phyloP scores from a whole-genome alignment of 2,113 vertebrate species.

The Hippoglossus stenolepis region DNA sequence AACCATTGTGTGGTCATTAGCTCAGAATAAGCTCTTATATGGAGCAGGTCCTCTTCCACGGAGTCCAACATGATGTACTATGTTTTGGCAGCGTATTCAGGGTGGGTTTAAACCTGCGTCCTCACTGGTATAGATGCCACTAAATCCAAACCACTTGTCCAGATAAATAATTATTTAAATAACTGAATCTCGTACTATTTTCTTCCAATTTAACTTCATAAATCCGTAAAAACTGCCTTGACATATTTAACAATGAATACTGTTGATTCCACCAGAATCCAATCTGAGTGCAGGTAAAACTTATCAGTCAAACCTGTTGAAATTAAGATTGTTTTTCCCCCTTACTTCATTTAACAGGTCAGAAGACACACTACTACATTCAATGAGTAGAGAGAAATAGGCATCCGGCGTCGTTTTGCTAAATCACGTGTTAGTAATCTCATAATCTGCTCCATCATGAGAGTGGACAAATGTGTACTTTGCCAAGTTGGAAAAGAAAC shows the following conservation, averaged over 20 bases:
- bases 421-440: constrained; percentile 51
- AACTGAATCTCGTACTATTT: no score
- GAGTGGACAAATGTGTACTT: constrained; percentile 38
- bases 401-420: constrained; percentile 35
- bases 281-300: not conserved
- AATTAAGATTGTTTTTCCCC: not conserved
- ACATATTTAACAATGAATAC: not conserved
- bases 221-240: not conserved
- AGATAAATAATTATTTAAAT: no score
- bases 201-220: no score
- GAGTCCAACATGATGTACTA: not conserved
- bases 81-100: no score
- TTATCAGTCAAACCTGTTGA: no score
- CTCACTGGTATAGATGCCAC: no score
- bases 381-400: constrained; percentile 32
- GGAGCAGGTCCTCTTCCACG: not conserved
- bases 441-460: constrained; percentile 45
- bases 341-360: constrained; percentile 17
- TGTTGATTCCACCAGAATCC: not conserved
- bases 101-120: no score
- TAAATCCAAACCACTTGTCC: no score
- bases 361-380: constrained; percentile 23
- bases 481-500: constrained; percentile 28
- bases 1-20: not conserved
- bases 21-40: not conserved